phyloP scores from a whole-genome alignment of 2,888 invertebrate species.

The Limnephilus rhombicus region DNA sequence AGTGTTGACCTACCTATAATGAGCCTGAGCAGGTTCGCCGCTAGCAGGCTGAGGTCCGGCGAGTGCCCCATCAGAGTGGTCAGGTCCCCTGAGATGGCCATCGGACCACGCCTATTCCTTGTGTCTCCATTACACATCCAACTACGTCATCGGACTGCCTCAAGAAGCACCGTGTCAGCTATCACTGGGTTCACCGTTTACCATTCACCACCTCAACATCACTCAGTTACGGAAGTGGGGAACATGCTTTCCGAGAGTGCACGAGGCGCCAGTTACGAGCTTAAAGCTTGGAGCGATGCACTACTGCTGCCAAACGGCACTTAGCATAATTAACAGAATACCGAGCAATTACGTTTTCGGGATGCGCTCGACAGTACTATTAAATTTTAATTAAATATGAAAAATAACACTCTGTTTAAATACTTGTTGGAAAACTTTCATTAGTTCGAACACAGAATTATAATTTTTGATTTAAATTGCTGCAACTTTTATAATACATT shows the following conservation, averaged over 20 bases:
- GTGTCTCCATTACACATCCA: slow-evolving; percentile 27
- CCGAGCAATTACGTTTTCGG: slow-evolving; percentile 15
- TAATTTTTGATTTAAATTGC: not conserved
- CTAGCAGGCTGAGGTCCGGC: slow-evolving; percentile 79
- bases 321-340: slow-evolving; percentile 13
- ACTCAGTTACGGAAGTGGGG: not conserved
- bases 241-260: not conserved
- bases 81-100: slow-evolving; percentile 39
- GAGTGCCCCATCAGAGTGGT: slow-evolving; percentile 77
- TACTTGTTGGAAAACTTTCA: not conserved
- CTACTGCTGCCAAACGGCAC: not conserved
- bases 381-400: slow-evolving; percentile 10
- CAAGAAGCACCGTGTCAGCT: not conserved
- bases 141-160: slow-evolving; percentile 10
- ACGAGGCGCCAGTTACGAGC: not conserved
- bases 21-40: slow-evolving; percentile 80
- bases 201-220: not conserved
- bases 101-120: slow-evolving; percentile 21
- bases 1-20: slow-evolving; percentile 78
- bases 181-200: not conserved
- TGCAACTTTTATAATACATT: not conserved
- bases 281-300: not conserved
- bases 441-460: not conserved
- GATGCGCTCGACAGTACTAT: not conserved
- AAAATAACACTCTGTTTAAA: not conserved